A percentile compares a stretch with the other conserved stretches of the same genome.
These are phyloP conservation scores for Acronicta aceris DNA, from an alignment of 2,888 invertebrate genomes.

Conservation along the genomic window DNA sequence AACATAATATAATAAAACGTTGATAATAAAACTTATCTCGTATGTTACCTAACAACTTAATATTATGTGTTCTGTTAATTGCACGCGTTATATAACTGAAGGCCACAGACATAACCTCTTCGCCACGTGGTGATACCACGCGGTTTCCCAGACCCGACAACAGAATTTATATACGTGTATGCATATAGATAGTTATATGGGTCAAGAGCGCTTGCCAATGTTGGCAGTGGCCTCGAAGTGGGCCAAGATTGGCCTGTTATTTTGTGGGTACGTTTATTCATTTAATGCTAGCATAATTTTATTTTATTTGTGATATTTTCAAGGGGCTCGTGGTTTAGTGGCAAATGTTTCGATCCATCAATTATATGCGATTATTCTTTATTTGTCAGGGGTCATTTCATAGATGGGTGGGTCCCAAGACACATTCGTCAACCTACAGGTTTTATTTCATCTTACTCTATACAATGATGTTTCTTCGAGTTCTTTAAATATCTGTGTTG, in stretches of 20 bases:
- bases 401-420: too few relatives aligned
- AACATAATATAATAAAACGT: not conserved
- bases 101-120: constrained; percentile 39
- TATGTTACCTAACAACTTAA: not conserved
- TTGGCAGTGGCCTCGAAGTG: constrained; percentile 22
- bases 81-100: constrained; percentile 19
- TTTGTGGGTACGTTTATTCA: not conserved
- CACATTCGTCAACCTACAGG: too few relatives aligned
- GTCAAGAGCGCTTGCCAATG: constrained; percentile 29
- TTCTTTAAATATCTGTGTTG: too few relatives aligned
- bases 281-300: too few relatives aligned
- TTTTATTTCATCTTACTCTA: too few relatives aligned
- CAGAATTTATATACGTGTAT: constrained; percentile 1
- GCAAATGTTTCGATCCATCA: too few relatives aligned
- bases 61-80: constrained; percentile 4
- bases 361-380: too few relatives aligned
- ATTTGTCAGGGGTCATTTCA: too few relatives aligned
- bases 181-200: constrained; percentile 16
- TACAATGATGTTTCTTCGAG: too few relatives aligned
- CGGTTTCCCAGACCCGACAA: constrained; percentile 12
- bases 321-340: too few relatives aligned
- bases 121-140: constrained; percentile 33
- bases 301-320: too few relatives aligned
- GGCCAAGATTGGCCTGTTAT: constrained; percentile 17
- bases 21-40: not conserved